Percentiles rank a stretch among this genome's conserved stretches.
Conservation (phyloP, 2,888 invertebrate genomes). For the Schizaphis graminum region DNA sequence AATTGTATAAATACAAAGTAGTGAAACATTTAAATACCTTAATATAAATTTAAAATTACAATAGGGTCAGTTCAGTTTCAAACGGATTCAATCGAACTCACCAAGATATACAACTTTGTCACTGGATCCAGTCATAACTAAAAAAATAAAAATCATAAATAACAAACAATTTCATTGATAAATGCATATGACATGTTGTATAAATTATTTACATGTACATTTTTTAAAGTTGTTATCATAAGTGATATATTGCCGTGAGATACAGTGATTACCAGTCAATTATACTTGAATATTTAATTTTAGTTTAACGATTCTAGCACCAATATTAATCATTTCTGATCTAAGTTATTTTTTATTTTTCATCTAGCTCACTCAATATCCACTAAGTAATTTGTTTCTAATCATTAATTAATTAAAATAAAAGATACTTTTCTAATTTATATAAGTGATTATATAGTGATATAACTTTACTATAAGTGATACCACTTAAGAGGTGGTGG, state of each 20-base stretch:
- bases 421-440: neutral
- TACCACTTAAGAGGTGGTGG: too few species aligned
- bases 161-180: neutral
- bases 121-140: constrained; percentile 91
- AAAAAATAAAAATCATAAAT: constrained; percentile 28
- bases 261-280: neutral
- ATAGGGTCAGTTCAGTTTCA: neutral
- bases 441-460: neutral
- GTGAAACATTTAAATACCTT: constrained; percentile 9
- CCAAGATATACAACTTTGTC: constrained; percentile 97
- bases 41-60: constrained; percentile 35
- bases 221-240: neutral
- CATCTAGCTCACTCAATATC: neutral
- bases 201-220: neutral
- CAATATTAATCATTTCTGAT: neutral
- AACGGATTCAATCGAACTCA: constrained; percentile 80
- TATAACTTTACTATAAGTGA: too few species aligned
- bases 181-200: neutral
- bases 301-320: neutral
- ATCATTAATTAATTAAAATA: neutral
- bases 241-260: neutral
- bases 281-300: neutral
- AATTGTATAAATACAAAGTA: constrained; percentile 22
- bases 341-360: neutral
- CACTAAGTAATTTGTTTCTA: neutral